phyloP scores from a whole-genome alignment of 1,140 invertebrate species.

The Brachionus manjavacas region DNA sequence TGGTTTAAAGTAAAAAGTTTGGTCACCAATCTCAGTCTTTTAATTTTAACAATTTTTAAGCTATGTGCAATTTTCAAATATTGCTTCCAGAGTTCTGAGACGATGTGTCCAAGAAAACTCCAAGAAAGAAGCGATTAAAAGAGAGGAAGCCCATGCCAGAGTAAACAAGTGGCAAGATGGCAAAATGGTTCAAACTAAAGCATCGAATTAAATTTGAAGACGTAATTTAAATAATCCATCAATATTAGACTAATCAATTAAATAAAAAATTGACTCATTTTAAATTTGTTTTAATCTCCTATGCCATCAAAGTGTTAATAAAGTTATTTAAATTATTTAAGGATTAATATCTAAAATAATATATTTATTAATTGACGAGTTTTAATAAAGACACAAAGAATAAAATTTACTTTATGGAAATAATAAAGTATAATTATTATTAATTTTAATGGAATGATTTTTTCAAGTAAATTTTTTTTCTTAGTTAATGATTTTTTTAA shows the following conservation, averaged over 20 bases:
- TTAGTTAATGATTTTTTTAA: too few relatives aligned
- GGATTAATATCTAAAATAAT: too few relatives aligned
- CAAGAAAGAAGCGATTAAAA: slow-evolving; percentile 68
- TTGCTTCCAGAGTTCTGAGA: slow-evolving; percentile 74
- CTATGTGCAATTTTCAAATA: slow-evolving; percentile 86
- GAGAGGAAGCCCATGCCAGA: slow-evolving; percentile 69
- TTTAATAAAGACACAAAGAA: too few relatives aligned
- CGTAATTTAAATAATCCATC: not conserved
- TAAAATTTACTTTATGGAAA: too few relatives aligned
- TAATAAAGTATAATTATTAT: too few relatives aligned
- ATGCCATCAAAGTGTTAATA: not conserved
- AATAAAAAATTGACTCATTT: not conserved
- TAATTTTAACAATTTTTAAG: slow-evolving; percentile 57
- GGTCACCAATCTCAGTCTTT: too few relatives aligned
- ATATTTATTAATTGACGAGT: too few relatives aligned
- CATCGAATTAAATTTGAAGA: slow-evolving; percentile 47
- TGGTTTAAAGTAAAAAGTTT: slow-evolving; percentile 34
- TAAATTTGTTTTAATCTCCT: not conserved
- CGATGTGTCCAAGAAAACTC: slow-evolving; percentile 71
- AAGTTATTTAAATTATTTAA: too few relatives aligned
- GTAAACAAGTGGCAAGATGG: slow-evolving; percentile 80
- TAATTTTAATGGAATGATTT: too few relatives aligned
- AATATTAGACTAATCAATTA: not conserved
- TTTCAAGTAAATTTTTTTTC: too few relatives aligned
- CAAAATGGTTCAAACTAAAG: slow-evolving; percentile 63